Conservation (phyloP, 2,888 invertebrate species). For the Sepioteuthis lessoniana region DNA sequence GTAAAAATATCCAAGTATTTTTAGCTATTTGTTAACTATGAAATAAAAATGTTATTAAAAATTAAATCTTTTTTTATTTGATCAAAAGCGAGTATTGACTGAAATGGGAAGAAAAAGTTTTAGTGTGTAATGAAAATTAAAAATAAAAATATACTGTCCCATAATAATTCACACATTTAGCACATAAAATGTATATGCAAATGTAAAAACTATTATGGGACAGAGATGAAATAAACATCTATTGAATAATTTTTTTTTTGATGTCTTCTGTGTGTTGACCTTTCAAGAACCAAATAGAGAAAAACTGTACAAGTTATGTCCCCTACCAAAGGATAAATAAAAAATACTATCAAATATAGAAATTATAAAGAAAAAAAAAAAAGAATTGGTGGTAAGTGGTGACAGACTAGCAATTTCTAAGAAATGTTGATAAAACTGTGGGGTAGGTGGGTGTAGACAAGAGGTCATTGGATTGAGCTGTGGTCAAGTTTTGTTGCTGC, state of each 20-base stretch:
- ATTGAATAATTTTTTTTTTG: not conserved
- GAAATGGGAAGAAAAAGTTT: not conserved
- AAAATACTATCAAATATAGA: too few species aligned
- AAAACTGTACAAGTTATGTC: too few species aligned
- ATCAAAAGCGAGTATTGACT: not conserved
- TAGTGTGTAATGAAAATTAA: too few species aligned
- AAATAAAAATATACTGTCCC: too few species aligned
- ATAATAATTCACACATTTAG: too few species aligned
- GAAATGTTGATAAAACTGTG: too few species aligned
- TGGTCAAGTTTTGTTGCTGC: not conserved
- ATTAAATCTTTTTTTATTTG: not conserved
- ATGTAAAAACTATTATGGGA: too few species aligned
- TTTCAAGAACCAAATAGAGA: not conserved
- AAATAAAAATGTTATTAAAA: not conserved
- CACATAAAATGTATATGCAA: too few species aligned
- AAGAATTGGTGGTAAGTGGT: not conserved
- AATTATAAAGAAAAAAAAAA: not conserved
- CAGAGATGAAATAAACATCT: too few species aligned
- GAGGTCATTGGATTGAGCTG: not conserved
- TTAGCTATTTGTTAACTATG: not conserved
- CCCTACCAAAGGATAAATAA: too few species aligned
- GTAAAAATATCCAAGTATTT: too few species aligned
- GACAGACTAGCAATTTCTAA: not conserved
- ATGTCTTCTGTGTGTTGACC: not conserved
- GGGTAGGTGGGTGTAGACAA: not conserved